phyloP scores from a whole-genome alignment of 2,797 vertebrate genomes.

The Eutrigla gurnardus region DNA sequence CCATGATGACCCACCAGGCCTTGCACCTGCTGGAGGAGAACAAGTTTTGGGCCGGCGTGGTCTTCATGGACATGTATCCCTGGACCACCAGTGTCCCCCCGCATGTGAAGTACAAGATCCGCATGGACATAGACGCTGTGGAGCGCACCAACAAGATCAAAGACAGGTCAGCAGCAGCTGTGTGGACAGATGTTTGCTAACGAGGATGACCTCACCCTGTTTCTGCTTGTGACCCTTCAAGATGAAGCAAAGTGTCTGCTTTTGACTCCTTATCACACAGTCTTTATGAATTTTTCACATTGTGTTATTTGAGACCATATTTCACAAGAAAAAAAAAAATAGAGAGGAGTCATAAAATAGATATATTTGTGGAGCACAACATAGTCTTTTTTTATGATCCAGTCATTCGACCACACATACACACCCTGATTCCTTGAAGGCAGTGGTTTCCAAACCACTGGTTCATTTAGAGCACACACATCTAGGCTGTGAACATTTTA shows the following conservation, averaged over 20 bases:
- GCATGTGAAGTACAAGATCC: constrained; percentile 94
- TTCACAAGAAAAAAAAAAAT: neutral
- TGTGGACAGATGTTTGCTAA: constrained; percentile 67
- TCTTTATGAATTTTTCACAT: neutral
- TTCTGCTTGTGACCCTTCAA: constrained; percentile 76
- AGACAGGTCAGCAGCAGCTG: constrained; percentile 87
- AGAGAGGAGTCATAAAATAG: neutral
- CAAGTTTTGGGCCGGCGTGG: constrained; percentile 94
- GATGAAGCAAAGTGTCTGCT: neutral
- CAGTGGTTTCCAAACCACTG: neutral
- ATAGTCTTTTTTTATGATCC: neutral
- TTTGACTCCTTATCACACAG: neutral
- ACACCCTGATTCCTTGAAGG: neutral
- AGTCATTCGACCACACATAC: neutral
- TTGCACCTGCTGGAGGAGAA: constrained; percentile 90
- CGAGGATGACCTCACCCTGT: constrained; percentile 59
- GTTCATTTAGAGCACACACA: neutral
- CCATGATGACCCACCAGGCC: constrained; percentile 88
- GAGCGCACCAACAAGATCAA: constrained; percentile 97
- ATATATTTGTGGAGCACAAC: neutral
- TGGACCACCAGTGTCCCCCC: constrained; percentile 84
- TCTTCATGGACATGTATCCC: constrained; percentile 88
- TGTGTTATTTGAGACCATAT: neutral
- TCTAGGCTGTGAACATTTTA: neutral
- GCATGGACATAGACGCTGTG: constrained; percentile 95